Conservation (phyloP, 2,113 vertebrate species). For the Podarcis raffonei region DNA sequence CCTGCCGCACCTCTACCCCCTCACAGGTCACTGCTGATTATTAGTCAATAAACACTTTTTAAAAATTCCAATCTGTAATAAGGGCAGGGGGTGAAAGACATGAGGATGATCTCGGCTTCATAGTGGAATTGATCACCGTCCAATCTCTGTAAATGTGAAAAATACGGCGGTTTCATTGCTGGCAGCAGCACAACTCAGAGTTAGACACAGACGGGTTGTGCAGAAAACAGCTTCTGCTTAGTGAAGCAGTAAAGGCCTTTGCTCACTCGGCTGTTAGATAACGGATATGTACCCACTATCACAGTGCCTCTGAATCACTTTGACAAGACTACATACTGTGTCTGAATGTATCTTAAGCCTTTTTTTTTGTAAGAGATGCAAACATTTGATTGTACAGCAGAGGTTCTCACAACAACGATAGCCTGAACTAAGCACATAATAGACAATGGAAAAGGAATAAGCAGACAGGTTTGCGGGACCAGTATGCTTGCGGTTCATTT, state of each 20-base stretch:
- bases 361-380: neutral
- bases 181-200: constrained; percentile 2
- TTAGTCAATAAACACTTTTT: neutral
- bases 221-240: constrained; percentile 27
- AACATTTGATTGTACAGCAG: neutral
- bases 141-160: constrained; percentile 10
- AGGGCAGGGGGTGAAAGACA: neutral
- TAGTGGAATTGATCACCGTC: neutral
- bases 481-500: neutral
- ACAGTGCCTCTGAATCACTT: constrained; percentile 7
- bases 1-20: too few species aligned
- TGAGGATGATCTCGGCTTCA: neutral
- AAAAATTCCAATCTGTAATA: neutral
- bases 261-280: constrained; percentile 11
- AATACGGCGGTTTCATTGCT: constrained; percentile 7
- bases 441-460: neutral
- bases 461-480: neutral
- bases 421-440: neutral
- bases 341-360: neutral
- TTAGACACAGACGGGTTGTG: constrained; percentile 11
- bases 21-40: neutral
- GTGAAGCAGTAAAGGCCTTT: constrained; percentile 21
- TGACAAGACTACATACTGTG: neutral
- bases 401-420: neutral
- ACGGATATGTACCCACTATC: constrained; percentile 6